phyloP scores from a whole-genome alignment of 2,113 vertebrate species.

The Sapajus apella region DNA sequence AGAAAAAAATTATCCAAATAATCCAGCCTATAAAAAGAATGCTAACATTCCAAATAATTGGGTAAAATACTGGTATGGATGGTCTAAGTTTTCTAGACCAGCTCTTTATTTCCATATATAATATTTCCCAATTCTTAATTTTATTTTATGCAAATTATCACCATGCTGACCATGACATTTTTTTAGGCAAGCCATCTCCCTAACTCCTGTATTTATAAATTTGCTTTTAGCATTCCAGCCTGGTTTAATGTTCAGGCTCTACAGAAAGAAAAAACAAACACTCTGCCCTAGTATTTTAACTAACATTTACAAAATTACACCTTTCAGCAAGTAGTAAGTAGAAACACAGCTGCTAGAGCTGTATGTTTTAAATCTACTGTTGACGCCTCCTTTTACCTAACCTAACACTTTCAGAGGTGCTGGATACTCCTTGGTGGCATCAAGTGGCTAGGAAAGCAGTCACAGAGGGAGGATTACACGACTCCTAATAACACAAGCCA shows the following conservation, averaged over 20 bases:
- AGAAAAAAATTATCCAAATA: background rate
- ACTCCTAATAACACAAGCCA: background rate
- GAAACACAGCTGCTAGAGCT: background rate
- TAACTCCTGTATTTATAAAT: background rate
- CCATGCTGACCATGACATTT: background rate
- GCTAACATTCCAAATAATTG: background rate
- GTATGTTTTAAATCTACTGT: background rate
- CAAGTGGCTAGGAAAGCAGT: background rate
- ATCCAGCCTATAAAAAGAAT: background rate
- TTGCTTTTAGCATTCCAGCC: background rate
- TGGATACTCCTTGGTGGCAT: background rate
- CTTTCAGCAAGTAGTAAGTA: background rate
- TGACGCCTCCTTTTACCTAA: background rate
- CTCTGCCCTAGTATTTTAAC: background rate
- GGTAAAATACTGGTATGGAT: background rate
- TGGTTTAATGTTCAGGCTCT: background rate
- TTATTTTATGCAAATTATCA: background rate
- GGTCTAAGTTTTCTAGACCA: background rate
- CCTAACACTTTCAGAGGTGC: background rate
- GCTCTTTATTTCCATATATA: background rate
- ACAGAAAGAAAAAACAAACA: background rate
- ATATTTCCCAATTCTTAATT: background rate
- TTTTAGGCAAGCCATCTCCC: background rate
- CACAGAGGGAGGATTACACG: background rate
- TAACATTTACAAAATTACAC: background rate